Conservation (phyloP, 2,113 vertebrate species). For the Nesogale talazaci region DNA sequence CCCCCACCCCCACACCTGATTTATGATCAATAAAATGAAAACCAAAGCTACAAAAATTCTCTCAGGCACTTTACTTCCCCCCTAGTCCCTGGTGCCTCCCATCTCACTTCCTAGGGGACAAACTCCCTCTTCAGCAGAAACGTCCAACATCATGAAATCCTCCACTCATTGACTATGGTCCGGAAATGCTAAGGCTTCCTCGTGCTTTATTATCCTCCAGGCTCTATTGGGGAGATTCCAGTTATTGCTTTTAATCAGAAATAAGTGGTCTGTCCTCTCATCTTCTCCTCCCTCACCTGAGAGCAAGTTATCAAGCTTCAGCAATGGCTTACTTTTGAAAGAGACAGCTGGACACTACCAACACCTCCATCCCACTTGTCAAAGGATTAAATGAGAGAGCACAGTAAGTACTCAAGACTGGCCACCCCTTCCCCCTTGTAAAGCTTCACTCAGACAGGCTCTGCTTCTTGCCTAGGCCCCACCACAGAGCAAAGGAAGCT, state of each 20-base stretch:
- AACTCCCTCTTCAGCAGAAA: not conserved
- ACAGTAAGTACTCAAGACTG: not conserved
- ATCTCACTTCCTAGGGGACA: not conserved
- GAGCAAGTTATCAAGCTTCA: not conserved
- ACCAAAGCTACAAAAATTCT: not conserved
- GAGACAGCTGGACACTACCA: not conserved
- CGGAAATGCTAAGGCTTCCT: constrained; percentile 41
- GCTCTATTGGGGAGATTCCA: constrained; percentile 12
- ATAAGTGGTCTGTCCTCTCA: not conserved
- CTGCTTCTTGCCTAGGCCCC: not conserved
- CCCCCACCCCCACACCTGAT: too few species aligned
- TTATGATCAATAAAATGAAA: too few species aligned
- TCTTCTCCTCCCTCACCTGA: not conserved
- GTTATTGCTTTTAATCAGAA: not conserved
- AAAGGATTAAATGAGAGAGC: not conserved
- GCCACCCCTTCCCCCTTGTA: not conserved
- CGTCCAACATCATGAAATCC: not conserved
- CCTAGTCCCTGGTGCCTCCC: not conserved
- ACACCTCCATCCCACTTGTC: not conserved
- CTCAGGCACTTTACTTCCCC: not conserved
- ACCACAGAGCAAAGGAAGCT: not conserved
- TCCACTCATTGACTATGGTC: not conserved
- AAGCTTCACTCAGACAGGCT: not conserved
- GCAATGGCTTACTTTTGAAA: constrained; percentile 22
- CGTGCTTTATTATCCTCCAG: not conserved